phyloP scores from a whole-genome alignment of 2,888 invertebrate species.

The Acleris holmiana region DNA sequence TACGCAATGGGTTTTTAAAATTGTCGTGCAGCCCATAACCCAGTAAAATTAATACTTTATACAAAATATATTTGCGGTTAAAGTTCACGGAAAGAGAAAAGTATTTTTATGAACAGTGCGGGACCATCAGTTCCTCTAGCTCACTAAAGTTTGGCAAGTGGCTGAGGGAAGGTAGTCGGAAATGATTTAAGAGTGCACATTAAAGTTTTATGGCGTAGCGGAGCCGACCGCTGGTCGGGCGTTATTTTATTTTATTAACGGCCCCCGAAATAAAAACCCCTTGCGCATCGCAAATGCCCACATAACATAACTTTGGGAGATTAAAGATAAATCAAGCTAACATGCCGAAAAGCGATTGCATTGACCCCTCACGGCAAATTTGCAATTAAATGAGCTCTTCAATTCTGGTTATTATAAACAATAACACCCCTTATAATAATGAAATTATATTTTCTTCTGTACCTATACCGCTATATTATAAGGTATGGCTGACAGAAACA shows the following conservation, averaged over 20 bases:
- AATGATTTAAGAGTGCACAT: slow-evolving; percentile 55
- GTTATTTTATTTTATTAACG: slow-evolving; percentile 41
- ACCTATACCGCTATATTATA: too few species aligned
- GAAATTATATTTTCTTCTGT: background rate
- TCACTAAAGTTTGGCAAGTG: slow-evolving; percentile 29
- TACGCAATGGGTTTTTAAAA: background rate
- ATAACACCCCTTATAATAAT: background rate
- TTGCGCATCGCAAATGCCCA: slow-evolving; percentile 36
- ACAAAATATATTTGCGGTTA: background rate
- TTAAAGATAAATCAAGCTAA: slow-evolving; percentile 36
- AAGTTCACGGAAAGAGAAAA: background rate
- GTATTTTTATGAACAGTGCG: background rate
- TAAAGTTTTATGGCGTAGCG: slow-evolving; percentile 51
- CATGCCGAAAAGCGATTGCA: slow-evolving; percentile 24
- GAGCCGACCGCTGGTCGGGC: slow-evolving; percentile 37
- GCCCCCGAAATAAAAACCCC: slow-evolving; percentile 37
- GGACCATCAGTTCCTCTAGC: slow-evolving; percentile 14
- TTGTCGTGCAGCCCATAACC: slow-evolving; percentile 4
- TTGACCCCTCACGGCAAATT: slow-evolving; percentile 27
- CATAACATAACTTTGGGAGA: slow-evolving; percentile 37
- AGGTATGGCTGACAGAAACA: too few species aligned
- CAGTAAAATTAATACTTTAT: background rate
- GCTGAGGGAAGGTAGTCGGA: slow-evolving; percentile 45
- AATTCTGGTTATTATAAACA: slow-evolving; percentile 12
- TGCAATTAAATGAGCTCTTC: slow-evolving; percentile 27